These are phyloP conservation scores for Salarias fasciatus DNA, from an alignment of 2,797 vertebrate species.

Conservation along the genomic window DNA sequence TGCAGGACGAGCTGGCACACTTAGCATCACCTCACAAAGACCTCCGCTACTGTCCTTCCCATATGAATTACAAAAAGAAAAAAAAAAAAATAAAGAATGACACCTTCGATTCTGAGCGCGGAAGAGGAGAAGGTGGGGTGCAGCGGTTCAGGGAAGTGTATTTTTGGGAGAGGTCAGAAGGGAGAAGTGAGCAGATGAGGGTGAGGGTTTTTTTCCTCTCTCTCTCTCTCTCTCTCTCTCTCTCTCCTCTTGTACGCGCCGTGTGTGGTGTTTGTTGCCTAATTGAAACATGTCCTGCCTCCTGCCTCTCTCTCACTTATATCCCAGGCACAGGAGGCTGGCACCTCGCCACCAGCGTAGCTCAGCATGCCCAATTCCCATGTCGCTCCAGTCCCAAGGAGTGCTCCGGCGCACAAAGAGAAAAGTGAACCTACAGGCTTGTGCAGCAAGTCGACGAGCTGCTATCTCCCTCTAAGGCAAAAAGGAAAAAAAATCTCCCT, in stretches of 20 bases:
- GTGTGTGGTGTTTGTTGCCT: constrained; percentile 66
- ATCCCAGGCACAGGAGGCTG: constrained; percentile 76
- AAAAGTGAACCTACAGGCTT: constrained; percentile 82
- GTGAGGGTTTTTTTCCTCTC: constrained; percentile 43
- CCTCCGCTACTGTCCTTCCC: constrained; percentile 67
- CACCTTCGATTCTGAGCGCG: constrained; percentile 54
- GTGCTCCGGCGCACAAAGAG: constrained; percentile 79
- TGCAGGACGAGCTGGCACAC: constrained; percentile 87
- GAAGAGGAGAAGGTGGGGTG: constrained; percentile 42
- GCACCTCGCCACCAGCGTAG: constrained; percentile 81
- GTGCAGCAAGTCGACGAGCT: constrained; percentile 76
- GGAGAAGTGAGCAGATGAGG: constrained; percentile 47
- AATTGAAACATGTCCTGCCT: constrained; percentile 82
- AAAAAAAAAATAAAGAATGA: too few relatives aligned
- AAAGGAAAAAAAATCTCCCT: constrained; percentile 67
- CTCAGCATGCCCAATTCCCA: constrained; percentile 81
- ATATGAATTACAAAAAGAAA: constrained; percentile 56
- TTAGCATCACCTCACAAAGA: constrained; percentile 87
- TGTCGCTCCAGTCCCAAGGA: constrained; percentile 81
- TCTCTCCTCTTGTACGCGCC: constrained; percentile 24
- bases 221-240: not conserved
- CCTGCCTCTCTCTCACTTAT: constrained; percentile 56
- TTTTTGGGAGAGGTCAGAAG: constrained; percentile 69
- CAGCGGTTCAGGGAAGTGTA: constrained; percentile 46
- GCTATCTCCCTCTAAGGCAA: constrained; percentile 80